Evolutionary conservation across 2,113 vertebrate genomes (phyloP), one percentile per base, ranked within the genome.

Genomic region (Ceyx melanurus): DNA sequence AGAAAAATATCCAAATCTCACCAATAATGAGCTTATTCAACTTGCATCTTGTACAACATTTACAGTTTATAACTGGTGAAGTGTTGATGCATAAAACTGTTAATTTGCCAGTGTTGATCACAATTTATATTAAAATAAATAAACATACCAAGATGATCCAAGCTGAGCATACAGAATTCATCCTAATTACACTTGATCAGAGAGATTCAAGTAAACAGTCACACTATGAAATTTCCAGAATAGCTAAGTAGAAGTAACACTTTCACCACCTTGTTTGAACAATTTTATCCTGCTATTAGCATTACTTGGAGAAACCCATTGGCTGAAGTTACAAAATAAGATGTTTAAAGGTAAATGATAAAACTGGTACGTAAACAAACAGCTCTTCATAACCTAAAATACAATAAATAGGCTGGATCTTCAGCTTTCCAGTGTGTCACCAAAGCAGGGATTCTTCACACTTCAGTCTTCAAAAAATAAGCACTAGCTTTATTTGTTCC

Each of bases 61-160:
- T 45, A 86, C 67, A 88, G 72, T 80, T 82, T 43, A 13, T 42
- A 92, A 58, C 37, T 56, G 18, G 22, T 0, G 37, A 82, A 72
- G 8, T 50, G 22, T 76, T 76, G 78, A 76, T 86, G 60, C 51
- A 71, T 45, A 77, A 73, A 89, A 26, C 28, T 57, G 33, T 40
- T 40, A 77, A 33, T 50, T 85, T 11, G 3, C 61, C 78, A 88
- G 92, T 88, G 75, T 82, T 85, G 72, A 77, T 58, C 91, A 87
- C 8, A 64, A 67, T 35, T 77, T 64, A n/a, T 74, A 77, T 64
- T 62, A 91, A 92, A 96, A 95, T 96, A 96, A 96, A 89, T 95
- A 93, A 89, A 29, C 58, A 73, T 43, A 65, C 13, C 9, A 46
- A 92, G 51, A 64, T 83, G 16, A 67, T 50, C 35, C 8, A 80